Evolutionary conservation across 2,888 invertebrate species (phyloP).

Genomic region (Pedicia rivosa): DNA sequence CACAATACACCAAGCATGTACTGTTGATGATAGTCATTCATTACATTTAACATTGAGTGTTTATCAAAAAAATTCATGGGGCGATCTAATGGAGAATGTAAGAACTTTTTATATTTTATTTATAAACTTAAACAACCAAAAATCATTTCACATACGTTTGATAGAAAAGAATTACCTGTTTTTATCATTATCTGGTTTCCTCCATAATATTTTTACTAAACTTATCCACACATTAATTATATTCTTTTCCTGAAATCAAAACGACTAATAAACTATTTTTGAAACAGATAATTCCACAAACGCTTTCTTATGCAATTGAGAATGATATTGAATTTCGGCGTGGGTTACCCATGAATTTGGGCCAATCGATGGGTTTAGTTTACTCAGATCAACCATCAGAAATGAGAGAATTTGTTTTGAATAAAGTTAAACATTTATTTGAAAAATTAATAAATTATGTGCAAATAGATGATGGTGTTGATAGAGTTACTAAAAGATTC

Average conservation of each 20-base stretch:
- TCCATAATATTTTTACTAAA: too few species aligned
- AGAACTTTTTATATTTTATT: too few species aligned
- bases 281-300: slow-evolving; percentile 37
- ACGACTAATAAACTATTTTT: too few species aligned
- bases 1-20: slow-evolving; percentile 70
- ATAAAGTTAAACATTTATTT: slow-evolving; percentile 38
- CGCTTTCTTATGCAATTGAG: slow-evolving; percentile 53
- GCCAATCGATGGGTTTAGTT: slow-evolving; percentile 56
- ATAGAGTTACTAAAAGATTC: slow-evolving; percentile 69
- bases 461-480: slow-evolving; percentile 61
- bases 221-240: too few species aligned
- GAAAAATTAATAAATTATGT: slow-evolving; percentile 40
- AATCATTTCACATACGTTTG: too few species aligned
- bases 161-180: too few species aligned
- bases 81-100: slow-evolving; percentile 69
- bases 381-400: slow-evolving; percentile 36
- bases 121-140: too few species aligned
- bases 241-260: too few species aligned
- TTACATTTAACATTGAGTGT: slow-evolving; percentile 88
- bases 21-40: slow-evolving; percentile 67
- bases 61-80: slow-evolving; percentile 82
- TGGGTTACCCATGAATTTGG: slow-evolving; percentile 67
- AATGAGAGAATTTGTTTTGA: slow-evolving; percentile 34
- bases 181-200: too few species aligned
- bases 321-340: slow-evolving; percentile 53